Percentiles rank a stretch among this genome's conserved stretches.
Conservation (phyloP, 2,797 vertebrate species). For the Neosilurus mollespiculum region DNA sequence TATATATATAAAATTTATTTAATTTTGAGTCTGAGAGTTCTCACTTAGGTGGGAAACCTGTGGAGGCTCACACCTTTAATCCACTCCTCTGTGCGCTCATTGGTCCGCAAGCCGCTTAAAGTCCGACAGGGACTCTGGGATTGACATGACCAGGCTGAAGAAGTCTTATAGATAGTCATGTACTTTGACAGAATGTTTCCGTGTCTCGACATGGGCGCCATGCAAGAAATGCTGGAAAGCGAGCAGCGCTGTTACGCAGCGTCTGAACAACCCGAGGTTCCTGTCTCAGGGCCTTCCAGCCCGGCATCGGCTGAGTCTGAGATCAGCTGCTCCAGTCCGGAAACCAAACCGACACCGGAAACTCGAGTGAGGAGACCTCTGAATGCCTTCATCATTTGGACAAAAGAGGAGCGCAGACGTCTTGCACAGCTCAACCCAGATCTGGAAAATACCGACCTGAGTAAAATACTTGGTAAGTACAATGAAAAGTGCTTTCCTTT, state of each 20-base stretch:
- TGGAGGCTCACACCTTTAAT: conserved; percentile 76
- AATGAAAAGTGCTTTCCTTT: no score
- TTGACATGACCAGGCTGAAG: conserved; percentile 27
- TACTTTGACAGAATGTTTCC: conserved; percentile 61
- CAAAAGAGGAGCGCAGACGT: conserved; percentile 79
- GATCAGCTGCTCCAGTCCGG: conserved; percentile 73
- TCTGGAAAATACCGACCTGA: conserved; percentile 81
- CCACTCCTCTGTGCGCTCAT: conserved; percentile 75
- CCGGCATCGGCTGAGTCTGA: conserved; percentile 73
- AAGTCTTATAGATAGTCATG: conserved; percentile 59
- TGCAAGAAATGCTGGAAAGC: conserved; percentile 48
- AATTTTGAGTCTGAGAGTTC: background rate
- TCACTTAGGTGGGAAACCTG: conserved; percentile 49
- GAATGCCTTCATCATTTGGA: conserved; percentile 85
- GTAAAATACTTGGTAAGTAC: conserved; percentile 79
- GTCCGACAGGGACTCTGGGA: conserved; percentile 56
- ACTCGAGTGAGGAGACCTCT: conserved; percentile 77
- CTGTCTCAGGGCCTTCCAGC: conserved; percentile 63
- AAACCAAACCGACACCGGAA: conserved; percentile 63
- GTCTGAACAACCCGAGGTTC: conserved; percentile 49
- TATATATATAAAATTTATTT: no score
- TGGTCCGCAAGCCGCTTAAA: conserved; percentile 70
- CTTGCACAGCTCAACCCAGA: conserved; percentile 81
- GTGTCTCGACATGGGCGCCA: conserved; percentile 57
- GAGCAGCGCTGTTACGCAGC: conserved; percentile 43